Evolutionary conservation across 2,113 vertebrate species (phyloP), one percentile per base, ranked within the genome.

Genomic region (Tachycineta bicolor): DNA sequence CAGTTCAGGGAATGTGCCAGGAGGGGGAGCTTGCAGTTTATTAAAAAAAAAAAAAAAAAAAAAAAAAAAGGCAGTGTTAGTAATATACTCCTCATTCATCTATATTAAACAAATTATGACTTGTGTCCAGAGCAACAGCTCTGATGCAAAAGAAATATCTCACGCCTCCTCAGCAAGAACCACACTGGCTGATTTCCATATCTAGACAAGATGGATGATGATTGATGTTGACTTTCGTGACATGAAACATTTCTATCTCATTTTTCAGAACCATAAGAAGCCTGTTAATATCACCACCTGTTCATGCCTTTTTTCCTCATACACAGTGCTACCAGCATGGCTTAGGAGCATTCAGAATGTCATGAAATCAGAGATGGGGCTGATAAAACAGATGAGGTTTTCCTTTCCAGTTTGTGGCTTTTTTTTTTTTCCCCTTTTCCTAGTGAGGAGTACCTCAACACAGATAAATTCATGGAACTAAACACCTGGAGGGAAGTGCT

Each of bases 141-240:
- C 88, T 6, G 13, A 97, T 94, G 87, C 90, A 93, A 73, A 91
- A 97, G 86, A 95, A 96, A 90, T 89, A 89, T 77, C 89, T 94
- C 84, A 88, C 60, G 5, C 87, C 76, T 93, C 88, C 87, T 96
- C 94, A 81, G 90, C 90, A 86, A 88, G 93, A 93, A 23, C 68
- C 60, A 86, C 52, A 4, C 33, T 96, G 93, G 94, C 93, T 88
- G 89, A 63, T 88, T 89, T 95, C 91, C 94, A 95, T 70, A 82
- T 87, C 96, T 86, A 23, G 93, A 80, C 84, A 96, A 95, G 96
- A 94, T 77, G 78, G 96, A 96, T 95, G 95, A 77, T 94, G 93
- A 96, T 90, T 91, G 92, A 95, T 94, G 91, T 91, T 95, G 93
- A 97, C 94, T 97, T 94, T 90, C 93, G 91, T 94, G 94, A 96